These are phyloP conservation scores for Orientallactaga sibirica DNA, from an alignment of 2,797 vertebrate species.

Conservation along the genomic window DNA sequence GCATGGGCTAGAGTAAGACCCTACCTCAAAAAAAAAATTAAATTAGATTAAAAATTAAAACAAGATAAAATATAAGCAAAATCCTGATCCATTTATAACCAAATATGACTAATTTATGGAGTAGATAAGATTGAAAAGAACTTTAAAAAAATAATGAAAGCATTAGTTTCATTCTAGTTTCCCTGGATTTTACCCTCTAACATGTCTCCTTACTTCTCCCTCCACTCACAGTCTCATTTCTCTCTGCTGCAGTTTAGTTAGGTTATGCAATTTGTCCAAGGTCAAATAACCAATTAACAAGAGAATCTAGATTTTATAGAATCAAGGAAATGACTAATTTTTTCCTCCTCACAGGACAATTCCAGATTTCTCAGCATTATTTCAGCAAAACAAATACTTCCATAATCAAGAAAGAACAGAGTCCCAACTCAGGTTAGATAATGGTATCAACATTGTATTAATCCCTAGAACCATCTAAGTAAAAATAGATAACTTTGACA, in stretches of 20 bases:
- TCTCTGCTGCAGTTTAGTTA: not conserved
- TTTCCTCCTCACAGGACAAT: not conserved
- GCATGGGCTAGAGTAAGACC: no score
- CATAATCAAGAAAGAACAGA: constrained; percentile 17
- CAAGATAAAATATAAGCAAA: constrained; percentile 52
- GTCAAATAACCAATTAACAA: not conserved
- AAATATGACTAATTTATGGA: constrained; percentile 36
- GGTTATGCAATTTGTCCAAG: not conserved
- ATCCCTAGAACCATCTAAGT: not conserved
- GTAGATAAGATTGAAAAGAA: constrained; percentile 15
- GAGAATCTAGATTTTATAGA: constrained; percentile 9
- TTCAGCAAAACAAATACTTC: constrained; percentile 44
- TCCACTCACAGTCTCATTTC: not conserved
- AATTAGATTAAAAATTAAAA: no score
- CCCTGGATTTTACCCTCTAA: constrained; percentile 1
- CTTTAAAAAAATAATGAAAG: constrained; percentile 4
- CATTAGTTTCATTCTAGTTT: not conserved
- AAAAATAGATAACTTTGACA: constrained; percentile 15
- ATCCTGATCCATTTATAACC: not conserved
- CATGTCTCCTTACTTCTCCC: not conserved
- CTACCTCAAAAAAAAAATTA: not conserved
- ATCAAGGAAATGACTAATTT: not conserved
- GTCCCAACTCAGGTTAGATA: not conserved
- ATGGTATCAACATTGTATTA: not conserved
- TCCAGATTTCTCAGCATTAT: constrained; percentile 29